Evolutionary conservation across 2,888 invertebrate species (phyloP), one percentile per base, ranked within the genome.

Genomic region (Agrochola lychnidis): DNA sequence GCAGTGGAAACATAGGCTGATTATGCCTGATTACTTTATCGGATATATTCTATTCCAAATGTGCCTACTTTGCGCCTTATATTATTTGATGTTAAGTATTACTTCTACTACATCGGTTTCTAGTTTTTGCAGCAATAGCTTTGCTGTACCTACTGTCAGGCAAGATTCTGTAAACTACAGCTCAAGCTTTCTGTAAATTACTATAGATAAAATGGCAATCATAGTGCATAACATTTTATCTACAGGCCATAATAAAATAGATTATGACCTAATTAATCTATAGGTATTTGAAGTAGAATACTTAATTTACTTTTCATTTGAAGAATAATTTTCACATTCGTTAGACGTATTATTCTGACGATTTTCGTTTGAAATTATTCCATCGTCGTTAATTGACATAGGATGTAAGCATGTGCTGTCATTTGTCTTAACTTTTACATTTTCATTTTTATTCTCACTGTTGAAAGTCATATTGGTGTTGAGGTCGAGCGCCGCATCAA

Each of bases 391-490:
- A 6, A 73, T 83, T 16, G 76, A 68, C 83, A 89, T 73, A 19
- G 79, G 80, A 45, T 83, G 81, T 62, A 80, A 59, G 76, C 56
- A 51, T 56, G 76, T 70, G 71, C 75, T 78, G 16, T 88, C 87
- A 70, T 75, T 81, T 5, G 72, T 61, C 67, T 91, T 84, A 12
- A 87, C 84, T 61, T 85, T 80, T n/a, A 73, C 42, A 45, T 69
- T 84, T 78, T 88, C 89, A 51, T 73, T 85, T 76, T 89, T 90
- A 12, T 66, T 74, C 16, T 87, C 84, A 62, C 71, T 85, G 22
- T 84, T 88, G 51, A 84, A 89, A 42, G 59, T 79, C 22, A 70
- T 68, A 48, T 42, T 63, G 14, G 81, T 45, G n/a, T 86, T 78
- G 25, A 57, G 70, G 30, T 76, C 75, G 4, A 81, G 74, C 10